Base-by-base conservation (phyloP, 2,888 invertebrate genomes). In the Cordilura impudica region DNA sequence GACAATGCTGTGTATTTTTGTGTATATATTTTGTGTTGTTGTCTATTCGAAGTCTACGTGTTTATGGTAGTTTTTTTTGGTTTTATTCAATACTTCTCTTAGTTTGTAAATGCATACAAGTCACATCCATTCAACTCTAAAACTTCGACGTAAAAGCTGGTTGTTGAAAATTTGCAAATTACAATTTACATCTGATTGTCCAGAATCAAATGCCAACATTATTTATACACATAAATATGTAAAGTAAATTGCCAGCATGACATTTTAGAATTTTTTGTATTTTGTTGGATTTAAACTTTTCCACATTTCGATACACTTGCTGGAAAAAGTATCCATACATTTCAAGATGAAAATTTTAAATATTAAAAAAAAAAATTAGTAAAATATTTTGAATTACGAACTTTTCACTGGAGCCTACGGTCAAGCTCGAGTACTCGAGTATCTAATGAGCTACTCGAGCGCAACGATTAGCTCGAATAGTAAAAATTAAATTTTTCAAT, bases 141-240 rank as follows among this genome's bases (percentile, higher is more conserved):
- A 56, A 29, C 29, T 61, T 29, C 31, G 18, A 8, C 23, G 31
- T 39, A 54, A 60, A 66, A 66, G 71, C 60, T 66, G 58, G 76
- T 71, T 77, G 60, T 49, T 71, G 70, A 66, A 71, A 66, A 70
- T 76, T 76, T 71, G 61, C 39, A 71, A 77, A 72, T 72, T 67
- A 49, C 77, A 66, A 77, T 77, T 77, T 72, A 72, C 61, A 72
- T 63, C 67, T 67, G 61, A 67, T 72, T 78, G 77, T 78, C 61
- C 67, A 78, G 56, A 72, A 78, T 72, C 71, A 67, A 78, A 61
- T 72, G 67, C 54, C 71, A 72, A 54, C 53, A 72, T 49, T 56
- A 72, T 67, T 61, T 29, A 31, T 61, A 43, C 47, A 63, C 65
- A 58, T 49, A 63, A 63, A 70, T 76, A 58, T 77, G 66, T 56